phyloP scores from a whole-genome alignment of 30 jellyfish, hydroid and myxozoan species.

The Chrysaora quinquecirrha region DNA sequence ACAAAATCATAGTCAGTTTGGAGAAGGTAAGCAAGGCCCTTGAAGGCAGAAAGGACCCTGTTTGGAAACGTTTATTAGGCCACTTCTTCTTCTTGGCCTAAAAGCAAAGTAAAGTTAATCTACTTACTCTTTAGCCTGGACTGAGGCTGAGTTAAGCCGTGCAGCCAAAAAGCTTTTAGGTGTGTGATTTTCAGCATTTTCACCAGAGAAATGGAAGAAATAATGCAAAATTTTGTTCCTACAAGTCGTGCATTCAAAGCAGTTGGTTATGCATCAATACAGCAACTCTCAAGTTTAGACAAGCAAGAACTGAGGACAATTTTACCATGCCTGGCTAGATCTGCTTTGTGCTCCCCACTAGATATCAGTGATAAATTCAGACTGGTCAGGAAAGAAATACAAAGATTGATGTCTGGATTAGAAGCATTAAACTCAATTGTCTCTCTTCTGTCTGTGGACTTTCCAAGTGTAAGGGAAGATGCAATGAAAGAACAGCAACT shows the following conservation, averaged over 20 bases:
- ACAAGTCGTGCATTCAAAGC: constrained; percentile 69
- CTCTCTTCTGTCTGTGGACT: constrained; percentile 81
- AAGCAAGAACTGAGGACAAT: constrained; percentile 61
- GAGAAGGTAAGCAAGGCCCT: no score
- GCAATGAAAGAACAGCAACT: constrained; percentile 86
- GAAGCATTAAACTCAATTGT: constrained; percentile 77
- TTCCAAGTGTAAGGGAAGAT: constrained; percentile 72
- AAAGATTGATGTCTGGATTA: constrained; percentile 65
- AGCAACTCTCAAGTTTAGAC: constrained; percentile 43
- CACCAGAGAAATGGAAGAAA: constrained; percentile 31
- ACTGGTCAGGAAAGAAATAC: constrained; percentile 67
- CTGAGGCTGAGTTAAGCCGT: no score
- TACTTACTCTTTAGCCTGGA: no score
- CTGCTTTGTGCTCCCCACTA: constrained; percentile 77
- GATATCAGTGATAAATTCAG: constrained; percentile 77
- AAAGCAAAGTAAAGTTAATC: no score
- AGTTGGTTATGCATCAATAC: constrained; percentile 69
- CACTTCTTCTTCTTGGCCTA: no score
- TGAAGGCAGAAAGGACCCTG: no score
- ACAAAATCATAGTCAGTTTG: no score
- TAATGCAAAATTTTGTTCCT: constrained; percentile 47
- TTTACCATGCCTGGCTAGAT: constrained; percentile 82
- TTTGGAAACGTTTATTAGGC: no score
- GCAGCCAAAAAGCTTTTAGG: no score
- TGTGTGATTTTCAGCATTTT: no score